Percentiles rank a stretch among this genome's conserved stretches.
These are phyloP conservation scores for Drosophila dunni DNA, from an alignment of 1,140 invertebrate genomes.

Conservation along the genomic window DNA sequence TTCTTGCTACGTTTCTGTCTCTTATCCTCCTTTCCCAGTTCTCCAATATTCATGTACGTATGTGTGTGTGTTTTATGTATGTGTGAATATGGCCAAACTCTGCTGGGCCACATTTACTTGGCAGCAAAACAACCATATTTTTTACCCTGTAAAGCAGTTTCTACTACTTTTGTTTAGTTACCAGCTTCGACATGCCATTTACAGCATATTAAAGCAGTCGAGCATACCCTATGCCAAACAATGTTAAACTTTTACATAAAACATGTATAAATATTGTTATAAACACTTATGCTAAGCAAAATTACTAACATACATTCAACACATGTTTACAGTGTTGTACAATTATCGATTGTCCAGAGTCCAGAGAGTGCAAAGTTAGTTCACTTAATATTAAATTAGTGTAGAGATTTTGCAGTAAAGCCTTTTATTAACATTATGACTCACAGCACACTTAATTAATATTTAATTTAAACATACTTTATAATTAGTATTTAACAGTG, in stretches of 20 bases:
- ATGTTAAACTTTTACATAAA: not conserved
- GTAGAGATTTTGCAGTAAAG: too few relatives aligned
- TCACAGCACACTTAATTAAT: too few relatives aligned
- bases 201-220: not conserved
- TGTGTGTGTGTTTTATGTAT: not conserved
- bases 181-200: not conserved
- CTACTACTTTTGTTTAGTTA: too few relatives aligned
- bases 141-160: too few relatives aligned
- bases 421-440: too few relatives aligned
- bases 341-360: too few relatives aligned
- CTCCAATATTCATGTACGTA: not conserved
- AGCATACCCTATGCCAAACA: not conserved
- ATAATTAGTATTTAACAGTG: too few relatives aligned
- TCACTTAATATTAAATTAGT: too few relatives aligned
- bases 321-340: too few relatives aligned
- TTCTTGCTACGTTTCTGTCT: not conserved
- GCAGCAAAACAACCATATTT: conserved; percentile 2
- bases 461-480: too few relatives aligned
- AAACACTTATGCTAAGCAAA: not conserved
- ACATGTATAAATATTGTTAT: not conserved
- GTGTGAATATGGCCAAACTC: not conserved
- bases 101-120: conserved; percentile 3
- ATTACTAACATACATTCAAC: too few relatives aligned
- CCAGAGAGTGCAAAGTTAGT: too few relatives aligned
- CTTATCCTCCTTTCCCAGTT: not conserved